Evolutionary conservation across 2,888 invertebrate species (phyloP), one percentile per base, ranked within the genome.

Genomic region (Lepetodrilus schrolli): DNA sequence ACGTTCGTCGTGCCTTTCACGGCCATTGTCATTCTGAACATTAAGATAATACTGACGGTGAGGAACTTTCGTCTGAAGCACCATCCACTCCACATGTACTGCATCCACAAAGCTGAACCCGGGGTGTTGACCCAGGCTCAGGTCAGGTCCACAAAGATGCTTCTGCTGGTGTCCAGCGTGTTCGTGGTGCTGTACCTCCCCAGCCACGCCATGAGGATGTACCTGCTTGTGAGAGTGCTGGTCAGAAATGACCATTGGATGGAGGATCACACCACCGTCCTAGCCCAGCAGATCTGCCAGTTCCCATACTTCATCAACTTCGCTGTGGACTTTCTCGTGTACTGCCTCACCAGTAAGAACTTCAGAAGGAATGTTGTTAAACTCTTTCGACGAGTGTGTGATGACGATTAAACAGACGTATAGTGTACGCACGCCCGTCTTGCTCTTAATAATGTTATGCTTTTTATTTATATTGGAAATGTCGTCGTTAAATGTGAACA

Each of bases 141-240:
- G 69, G 79, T 86, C 70, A 74, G 82, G 17, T 76, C 84, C 20
- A 86, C 84, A 4, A 81, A 83, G 21, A 86, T 86, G 83, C 75
- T 88, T 58, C 81, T 87, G 20, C 79, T 85, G 23, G 83, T 88
- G 20, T 87, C 87, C 13, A 84, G 80, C 13, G 81, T 87, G 5
- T 86, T 86, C 76, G 78, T 88, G 4, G 75, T 87, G 10, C 82
- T 87, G 4, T 84, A 85, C 51, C 74, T 88, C 20, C 88, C 88
- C 8, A 87, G 86, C 70, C 84, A 89, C 76, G 85, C 83, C 7
- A 80, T 84, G 36, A 74, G 86, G 4, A 70, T 86, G 51, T 85
- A 83, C 72, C 76, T 84, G 7, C 73, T 84, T 38, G 74, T 87
- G 4, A 70, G 76, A 51, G 74, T 36, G 5, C 26, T 50, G 23